Percentiles rank a stretch among this genome's conserved stretches.
These are phyloP conservation scores for Drosophila siamana DNA, from an alignment of 2,888 invertebrate species.

Conservation along the genomic window DNA sequence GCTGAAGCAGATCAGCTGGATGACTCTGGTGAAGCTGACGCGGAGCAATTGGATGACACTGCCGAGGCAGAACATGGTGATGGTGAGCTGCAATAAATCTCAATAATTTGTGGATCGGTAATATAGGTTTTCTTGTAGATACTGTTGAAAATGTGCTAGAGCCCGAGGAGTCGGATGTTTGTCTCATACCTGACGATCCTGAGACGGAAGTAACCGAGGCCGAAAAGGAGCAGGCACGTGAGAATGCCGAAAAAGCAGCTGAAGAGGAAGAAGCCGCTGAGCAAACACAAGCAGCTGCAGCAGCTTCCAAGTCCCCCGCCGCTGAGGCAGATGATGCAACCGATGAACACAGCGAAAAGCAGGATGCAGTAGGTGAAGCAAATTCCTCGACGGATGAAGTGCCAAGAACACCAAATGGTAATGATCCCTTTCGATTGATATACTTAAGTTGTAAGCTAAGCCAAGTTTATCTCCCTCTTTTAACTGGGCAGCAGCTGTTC, in stretches of 20 bases:
- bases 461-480: conserved; percentile 31
- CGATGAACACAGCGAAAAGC: conserved; percentile 40
- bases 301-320: conserved; percentile 45
- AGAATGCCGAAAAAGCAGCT: conserved; percentile 83
- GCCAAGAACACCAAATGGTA: conserved; percentile 55
- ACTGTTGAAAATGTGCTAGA: conserved; percentile 86
- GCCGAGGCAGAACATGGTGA: conserved; percentile 65
- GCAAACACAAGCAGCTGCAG: conserved; percentile 36
- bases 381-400: conserved; percentile 40
- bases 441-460: conserved; percentile 2
- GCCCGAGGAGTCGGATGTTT: conserved; percentile 89
- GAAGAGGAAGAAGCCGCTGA: conserved; percentile 68
- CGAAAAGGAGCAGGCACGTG: conserved; percentile 87
- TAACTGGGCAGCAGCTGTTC: conserved; percentile 33
- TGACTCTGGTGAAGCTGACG: conserved; percentile 34
- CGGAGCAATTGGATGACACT: conserved; percentile 47
- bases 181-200: conserved; percentile 89
- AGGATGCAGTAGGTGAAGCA: conserved; percentile 2
- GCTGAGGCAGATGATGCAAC: conserved; percentile 14
- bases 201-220: conserved; percentile 88
- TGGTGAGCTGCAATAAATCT: conserved; percentile 51
- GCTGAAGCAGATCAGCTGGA: conserved; percentile 10
- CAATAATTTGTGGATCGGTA: not conserved
- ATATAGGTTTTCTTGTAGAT: conserved; percentile 62
- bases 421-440: conserved; percentile 10